A percentile compares a stretch with the other conserved stretches of the same genome.
Conservation (phyloP, 2,888 invertebrate genomes). For the Drosophila kokeensis region DNA sequence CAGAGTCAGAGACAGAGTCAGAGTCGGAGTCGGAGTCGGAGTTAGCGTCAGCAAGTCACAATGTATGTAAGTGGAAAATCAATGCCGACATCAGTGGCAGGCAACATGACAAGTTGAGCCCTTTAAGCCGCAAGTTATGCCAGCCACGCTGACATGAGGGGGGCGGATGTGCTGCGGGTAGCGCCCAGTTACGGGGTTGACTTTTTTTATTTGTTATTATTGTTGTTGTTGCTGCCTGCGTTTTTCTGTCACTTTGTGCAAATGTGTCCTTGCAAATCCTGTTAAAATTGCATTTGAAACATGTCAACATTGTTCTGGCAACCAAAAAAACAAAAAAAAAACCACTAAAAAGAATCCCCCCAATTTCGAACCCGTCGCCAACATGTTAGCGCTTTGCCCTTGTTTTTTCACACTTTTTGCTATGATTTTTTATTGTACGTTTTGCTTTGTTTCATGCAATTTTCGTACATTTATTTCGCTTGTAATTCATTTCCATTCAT, state of each 20-base stretch:
- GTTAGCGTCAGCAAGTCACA: slow-evolving; percentile 29
- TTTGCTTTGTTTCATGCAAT: slow-evolving; percentile 70
- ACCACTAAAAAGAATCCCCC: slow-evolving; percentile 10
- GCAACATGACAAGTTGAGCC: slow-evolving; percentile 82
- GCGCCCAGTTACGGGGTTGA: slow-evolving; percentile 54
- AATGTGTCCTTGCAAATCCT: slow-evolving; percentile 80
- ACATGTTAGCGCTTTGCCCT: slow-evolving; percentile 39
- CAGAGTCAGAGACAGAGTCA: slow-evolving; percentile 16
- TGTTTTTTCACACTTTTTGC: slow-evolving; percentile 34
- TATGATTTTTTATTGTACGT: slow-evolving; percentile 55
- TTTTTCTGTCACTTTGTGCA: slow-evolving; percentile 80
- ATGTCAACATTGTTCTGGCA: slow-evolving; percentile 74
- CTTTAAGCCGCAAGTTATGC: slow-evolving; percentile 82
- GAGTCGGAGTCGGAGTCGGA: not conserved
- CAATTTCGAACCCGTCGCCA: slow-evolving; percentile 22
- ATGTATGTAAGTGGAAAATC: slow-evolving; percentile 64
- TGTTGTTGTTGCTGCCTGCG: slow-evolving; percentile 57
- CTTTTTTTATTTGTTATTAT: slow-evolving; percentile 56
- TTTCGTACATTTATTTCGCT: slow-evolving; percentile 76
- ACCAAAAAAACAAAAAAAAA: slow-evolving; percentile 49
- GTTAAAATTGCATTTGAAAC: slow-evolving; percentile 80
- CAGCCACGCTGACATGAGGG: slow-evolving; percentile 62
- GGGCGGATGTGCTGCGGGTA: slow-evolving; percentile 12
- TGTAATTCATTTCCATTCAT: slow-evolving; percentile 80
- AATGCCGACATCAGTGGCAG: slow-evolving; percentile 75